These are phyloP conservation scores for Choreutis nemorana DNA, from an alignment of 2,888 invertebrate genomes.

Conservation along the genomic window DNA sequence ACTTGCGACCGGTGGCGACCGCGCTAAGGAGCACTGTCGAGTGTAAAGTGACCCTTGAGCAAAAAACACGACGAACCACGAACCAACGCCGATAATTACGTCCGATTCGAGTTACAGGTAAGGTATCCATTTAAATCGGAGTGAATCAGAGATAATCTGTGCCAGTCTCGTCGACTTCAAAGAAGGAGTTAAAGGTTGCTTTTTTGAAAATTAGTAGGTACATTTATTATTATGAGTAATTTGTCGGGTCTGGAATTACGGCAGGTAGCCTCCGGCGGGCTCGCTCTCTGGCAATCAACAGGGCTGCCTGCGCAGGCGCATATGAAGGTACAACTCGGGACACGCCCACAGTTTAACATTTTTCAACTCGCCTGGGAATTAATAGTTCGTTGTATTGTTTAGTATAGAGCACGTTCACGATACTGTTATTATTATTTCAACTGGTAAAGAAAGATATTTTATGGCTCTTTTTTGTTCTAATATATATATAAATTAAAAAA, in stretches of 20 bases:
- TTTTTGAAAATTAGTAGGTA: slow-evolving; percentile 52
- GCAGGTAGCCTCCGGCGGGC: slow-evolving; percentile 59
- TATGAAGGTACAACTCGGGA: slow-evolving; percentile 19
- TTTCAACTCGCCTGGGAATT: slow-evolving; percentile 52
- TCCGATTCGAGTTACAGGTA: no score
- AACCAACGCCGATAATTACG: no score
- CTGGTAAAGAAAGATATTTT: slow-evolving; percentile 1
- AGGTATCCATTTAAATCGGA: no score
- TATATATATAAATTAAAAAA: background rate
- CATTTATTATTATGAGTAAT: slow-evolving; percentile 63
- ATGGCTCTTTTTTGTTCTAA: background rate
- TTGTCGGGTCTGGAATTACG: slow-evolving; percentile 55
- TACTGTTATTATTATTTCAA: slow-evolving; percentile 38
- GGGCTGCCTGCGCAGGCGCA: slow-evolving; percentile 16
- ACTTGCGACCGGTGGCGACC: no score
- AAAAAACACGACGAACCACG: no score
- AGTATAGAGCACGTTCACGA: slow-evolving; percentile 45
- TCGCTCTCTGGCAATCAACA: slow-evolving; percentile 29
- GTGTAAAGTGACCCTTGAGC: no score
- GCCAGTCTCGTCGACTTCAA: slow-evolving; percentile 23
- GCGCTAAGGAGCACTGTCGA: no score
- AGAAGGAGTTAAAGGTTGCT: slow-evolving; percentile 28
- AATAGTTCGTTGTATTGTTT: slow-evolving; percentile 51
- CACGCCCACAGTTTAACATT: slow-evolving; percentile 62
- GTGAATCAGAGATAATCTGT: slow-evolving; percentile 38